These are phyloP conservation scores for Calyptommatus sinebrachiatus DNA, from an alignment of 2,113 vertebrate species.

Conservation along the genomic window DNA sequence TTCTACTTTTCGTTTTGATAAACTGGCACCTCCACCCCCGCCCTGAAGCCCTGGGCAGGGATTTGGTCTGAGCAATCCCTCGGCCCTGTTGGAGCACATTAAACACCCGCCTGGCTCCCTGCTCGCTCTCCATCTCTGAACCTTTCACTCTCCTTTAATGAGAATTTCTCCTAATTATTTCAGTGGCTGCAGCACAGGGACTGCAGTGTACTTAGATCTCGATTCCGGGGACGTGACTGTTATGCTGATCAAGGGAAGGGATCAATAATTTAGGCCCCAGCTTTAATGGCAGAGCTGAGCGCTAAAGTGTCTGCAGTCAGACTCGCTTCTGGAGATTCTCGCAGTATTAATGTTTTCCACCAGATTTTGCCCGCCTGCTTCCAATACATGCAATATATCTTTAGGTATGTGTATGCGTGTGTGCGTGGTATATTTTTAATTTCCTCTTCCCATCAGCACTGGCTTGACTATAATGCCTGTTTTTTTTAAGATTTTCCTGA, in stretches of 20 bases:
- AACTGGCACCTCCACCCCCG: slow-evolving; percentile 68
- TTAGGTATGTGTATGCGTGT: not conserved
- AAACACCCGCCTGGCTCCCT: slow-evolving; percentile 79
- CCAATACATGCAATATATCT: not conserved
- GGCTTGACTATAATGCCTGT: not conserved
- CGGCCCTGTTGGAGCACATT: slow-evolving; percentile 80
- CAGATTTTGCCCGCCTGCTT: slow-evolving; percentile 44
- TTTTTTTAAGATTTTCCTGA: not conserved
- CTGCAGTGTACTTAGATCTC: slow-evolving; percentile 85
- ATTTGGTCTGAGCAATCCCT: slow-evolving; percentile 78
- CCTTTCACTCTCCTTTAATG: slow-evolving; percentile 91
- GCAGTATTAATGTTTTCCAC: slow-evolving; percentile 68
- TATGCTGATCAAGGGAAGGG: slow-evolving; percentile 91
- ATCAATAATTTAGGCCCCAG: slow-evolving; percentile 98
- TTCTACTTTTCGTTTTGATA: slow-evolving; percentile 74
- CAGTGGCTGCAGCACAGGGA: slow-evolving; percentile 89
- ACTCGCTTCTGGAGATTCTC: slow-evolving; percentile 66
- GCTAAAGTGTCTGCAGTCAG: slow-evolving; percentile 86
- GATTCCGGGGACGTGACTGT: slow-evolving; percentile 89
- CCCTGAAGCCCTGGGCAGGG: slow-evolving; percentile 54
- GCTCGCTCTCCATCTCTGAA: slow-evolving; percentile 72
- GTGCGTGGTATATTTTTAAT: not conserved
- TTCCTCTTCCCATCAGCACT: not conserved
- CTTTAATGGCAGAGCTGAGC: slow-evolving; percentile 88
- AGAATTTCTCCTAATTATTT: slow-evolving; percentile 99